Conservation (phyloP, 2,888 invertebrate genomes). For the Axea sp. region DNA sequence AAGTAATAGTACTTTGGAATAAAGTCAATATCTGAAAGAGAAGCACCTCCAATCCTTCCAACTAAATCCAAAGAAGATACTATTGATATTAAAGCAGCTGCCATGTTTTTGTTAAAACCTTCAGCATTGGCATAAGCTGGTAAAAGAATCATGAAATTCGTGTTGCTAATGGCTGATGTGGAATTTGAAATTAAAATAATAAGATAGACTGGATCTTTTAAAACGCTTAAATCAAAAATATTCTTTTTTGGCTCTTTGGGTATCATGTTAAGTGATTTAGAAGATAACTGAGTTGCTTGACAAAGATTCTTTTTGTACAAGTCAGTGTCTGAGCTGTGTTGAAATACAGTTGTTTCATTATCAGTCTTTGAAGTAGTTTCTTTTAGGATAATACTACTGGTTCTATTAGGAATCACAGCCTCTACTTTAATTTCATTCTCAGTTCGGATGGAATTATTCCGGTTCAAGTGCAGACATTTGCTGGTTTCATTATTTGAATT, state of each 20-base stretch:
- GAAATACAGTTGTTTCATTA: slow-evolving; percentile 14
- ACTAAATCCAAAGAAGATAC: slow-evolving; percentile 91
- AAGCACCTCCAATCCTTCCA: slow-evolving; percentile 91
- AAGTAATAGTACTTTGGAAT: slow-evolving; percentile 92
- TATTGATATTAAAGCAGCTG: slow-evolving; percentile 88
- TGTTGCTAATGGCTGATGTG: slow-evolving; percentile 91
- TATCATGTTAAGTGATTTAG: not conserved
- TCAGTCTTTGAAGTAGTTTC: slow-evolving; percentile 17
- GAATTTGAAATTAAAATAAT: slow-evolving; percentile 91
- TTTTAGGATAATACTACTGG: slow-evolving; percentile 18
- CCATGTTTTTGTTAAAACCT: slow-evolving; percentile 85
- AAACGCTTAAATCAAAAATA: slow-evolving; percentile 86
- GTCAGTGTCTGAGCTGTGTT: too few species aligned
- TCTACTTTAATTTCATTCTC: slow-evolving; percentile 1
- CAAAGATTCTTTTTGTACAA: slow-evolving; percentile 38
- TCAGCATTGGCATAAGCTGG: slow-evolving; percentile 88
- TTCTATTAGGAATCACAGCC: not conserved
- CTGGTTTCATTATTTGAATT: too few species aligned
- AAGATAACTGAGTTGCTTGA: slow-evolving; percentile 1
- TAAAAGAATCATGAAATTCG: slow-evolving; percentile 90
- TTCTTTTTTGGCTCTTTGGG: slow-evolving; percentile 1
- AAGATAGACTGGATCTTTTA: slow-evolving; percentile 89
- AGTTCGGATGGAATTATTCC: not conserved
- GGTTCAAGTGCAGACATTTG: not conserved
- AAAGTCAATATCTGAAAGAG: slow-evolving; percentile 87